Evolutionary conservation across 92 coral and sea anemone genomes (phyloP), one percentile per base, ranked within the genome.

Genomic region (Meandrina meandrites): DNA sequence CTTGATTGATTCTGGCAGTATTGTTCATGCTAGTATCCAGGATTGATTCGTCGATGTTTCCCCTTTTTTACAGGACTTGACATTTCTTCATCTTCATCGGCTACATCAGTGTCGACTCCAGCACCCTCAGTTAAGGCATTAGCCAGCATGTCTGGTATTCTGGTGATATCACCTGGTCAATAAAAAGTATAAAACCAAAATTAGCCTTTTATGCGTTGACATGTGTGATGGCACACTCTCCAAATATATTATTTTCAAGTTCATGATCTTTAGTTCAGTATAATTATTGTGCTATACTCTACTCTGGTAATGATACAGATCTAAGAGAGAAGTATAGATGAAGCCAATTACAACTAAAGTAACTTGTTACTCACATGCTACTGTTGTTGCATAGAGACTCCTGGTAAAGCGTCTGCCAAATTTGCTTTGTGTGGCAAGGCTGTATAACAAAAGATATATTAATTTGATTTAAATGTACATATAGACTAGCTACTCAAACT

Each of bases 71-170:
- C 92, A 86, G 94, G 94, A 74, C 96, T 95, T 91, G 99, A 93
- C 99, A 97, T 96, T 88, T 97, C 99, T 1, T 97, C 99, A 74
- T 95, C 99, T 50, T 97, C 99, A 79, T 94, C 99, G 81, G 89
- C 88, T 40, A 92, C 60, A 8, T 92, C 98, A 45, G 88, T 73
- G 67, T 92, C 92, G 21, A 93, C 82, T 34, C 94, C 96, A 72
- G 91, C 91, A n/a, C 94, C 90, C 79, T 87, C 87, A 68, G 22
- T 71, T 4, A 86, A 8, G 28, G 62, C 21, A 79, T 80, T 76
- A 30, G 58, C 79, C 9, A 86, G 72, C 22, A 86, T 79, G 27
- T 86, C 84, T 42, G 89, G 89, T 69, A 85, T 85, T 78, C 88
- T 76, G 50, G 82, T 42, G 14, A 76, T 31, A 32, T 85, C 82